phyloP scores from a whole-genome alignment of 2,888 invertebrate genomes.

The Ochropleura plecta region DNA sequence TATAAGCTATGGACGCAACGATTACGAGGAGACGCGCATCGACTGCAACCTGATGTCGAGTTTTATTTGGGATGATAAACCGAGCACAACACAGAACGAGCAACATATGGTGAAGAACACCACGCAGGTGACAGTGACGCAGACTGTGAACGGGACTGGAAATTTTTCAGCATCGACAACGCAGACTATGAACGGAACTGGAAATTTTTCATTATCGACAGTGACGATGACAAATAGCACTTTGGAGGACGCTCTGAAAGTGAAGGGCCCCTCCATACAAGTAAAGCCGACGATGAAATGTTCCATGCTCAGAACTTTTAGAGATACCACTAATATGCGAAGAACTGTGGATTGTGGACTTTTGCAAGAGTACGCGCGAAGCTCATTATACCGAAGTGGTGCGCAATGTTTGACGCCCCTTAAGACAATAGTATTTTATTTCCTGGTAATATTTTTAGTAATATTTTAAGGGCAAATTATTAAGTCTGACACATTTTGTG shows the following conservation, averaged over 20 bases:
- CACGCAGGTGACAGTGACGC: constrained; percentile 62
- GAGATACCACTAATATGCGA: constrained; percentile 65
- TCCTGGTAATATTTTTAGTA: constrained; percentile 26
- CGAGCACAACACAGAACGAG: constrained; percentile 28
- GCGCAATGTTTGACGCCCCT: constrained; percentile 30
- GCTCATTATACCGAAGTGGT: constrained; percentile 68
- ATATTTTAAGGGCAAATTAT: constrained; percentile 14
- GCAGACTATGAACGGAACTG: constrained; percentile 41
- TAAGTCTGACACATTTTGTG: background rate
- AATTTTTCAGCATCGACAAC: constrained; percentile 42
- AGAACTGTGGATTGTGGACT: constrained; percentile 77
- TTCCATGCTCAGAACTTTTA: constrained; percentile 73
- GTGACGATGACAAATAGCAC: constrained; percentile 70
- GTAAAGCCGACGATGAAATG: constrained; percentile 78
- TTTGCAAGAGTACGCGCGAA: constrained; percentile 75
- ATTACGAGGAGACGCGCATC: constrained; percentile 79
- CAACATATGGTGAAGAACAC: constrained; percentile 59
- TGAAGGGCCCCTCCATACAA: constrained; percentile 77
- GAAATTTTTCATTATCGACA: constrained; percentile 48
- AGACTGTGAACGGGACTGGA: constrained; percentile 41
- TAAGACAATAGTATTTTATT: constrained; percentile 23
- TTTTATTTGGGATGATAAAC: constrained; percentile 76
- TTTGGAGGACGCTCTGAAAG: constrained; percentile 74
- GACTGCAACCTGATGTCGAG: constrained; percentile 80
- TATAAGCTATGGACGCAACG: constrained; percentile 73